phyloP scores from a whole-genome alignment of 1,140 invertebrate species.

The Pissodes strobi region DNA sequence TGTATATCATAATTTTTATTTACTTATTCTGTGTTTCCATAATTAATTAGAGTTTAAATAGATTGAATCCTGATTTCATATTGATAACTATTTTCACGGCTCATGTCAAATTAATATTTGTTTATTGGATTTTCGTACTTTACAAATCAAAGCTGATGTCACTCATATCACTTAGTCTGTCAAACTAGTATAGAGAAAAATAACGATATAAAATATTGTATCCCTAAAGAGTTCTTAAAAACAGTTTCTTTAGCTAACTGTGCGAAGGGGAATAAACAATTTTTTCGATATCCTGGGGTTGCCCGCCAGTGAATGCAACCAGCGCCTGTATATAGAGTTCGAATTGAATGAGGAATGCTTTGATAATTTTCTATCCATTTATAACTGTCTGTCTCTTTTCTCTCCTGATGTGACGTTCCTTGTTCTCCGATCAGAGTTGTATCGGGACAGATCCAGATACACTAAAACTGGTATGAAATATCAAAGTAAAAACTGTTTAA shows the following conservation, averaged over 20 bases:
- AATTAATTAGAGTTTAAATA: too few relatives aligned
- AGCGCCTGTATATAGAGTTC: slow-evolving; percentile 52
- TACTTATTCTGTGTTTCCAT: too few relatives aligned
- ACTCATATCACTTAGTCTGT: background rate
- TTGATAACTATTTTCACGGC: too few relatives aligned
- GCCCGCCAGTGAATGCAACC: slow-evolving; percentile 34
- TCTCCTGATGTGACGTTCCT: slow-evolving; percentile 54
- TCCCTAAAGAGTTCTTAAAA: slow-evolving; percentile 25
- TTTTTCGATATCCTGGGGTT: slow-evolving; percentile 28
- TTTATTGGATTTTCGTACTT: too few relatives aligned
- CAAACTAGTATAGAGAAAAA: slow-evolving; percentile 10
- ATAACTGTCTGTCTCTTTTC: slow-evolving; percentile 60
- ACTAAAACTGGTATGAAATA: too few relatives aligned
- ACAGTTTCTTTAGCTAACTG: slow-evolving; percentile 20
- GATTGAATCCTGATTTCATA: too few relatives aligned
- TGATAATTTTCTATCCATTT: slow-evolving; percentile 60
- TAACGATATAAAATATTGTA: slow-evolving; percentile 9
- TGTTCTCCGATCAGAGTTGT: slow-evolving; percentile 35
- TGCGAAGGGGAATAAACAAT: slow-evolving; percentile 28
- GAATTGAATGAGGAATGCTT: slow-evolving; percentile 56
- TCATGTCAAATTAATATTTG: too few relatives aligned
- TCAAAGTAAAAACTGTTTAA: too few relatives aligned
- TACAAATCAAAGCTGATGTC: too few relatives aligned
- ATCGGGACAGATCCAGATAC: too few relatives aligned
- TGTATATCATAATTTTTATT: too few relatives aligned